Conservation (phyloP, 2,797 vertebrate species). For the Pitangus sulphuratus region DNA sequence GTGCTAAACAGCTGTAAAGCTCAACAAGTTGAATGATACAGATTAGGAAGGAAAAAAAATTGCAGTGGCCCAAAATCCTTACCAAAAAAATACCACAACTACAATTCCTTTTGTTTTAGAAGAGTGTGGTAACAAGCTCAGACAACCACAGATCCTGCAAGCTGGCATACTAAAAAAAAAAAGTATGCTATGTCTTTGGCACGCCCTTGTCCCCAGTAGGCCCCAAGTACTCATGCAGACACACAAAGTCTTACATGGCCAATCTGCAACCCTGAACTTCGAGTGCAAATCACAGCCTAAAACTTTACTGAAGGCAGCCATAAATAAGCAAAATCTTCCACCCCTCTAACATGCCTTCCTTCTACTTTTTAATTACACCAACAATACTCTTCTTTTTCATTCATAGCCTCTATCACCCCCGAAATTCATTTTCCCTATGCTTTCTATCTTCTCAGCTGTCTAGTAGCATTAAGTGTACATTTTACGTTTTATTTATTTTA, state of each 20-base stretch:
- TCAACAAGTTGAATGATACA: neutral
- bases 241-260: neutral
- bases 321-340: neutral
- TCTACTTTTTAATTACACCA: neutral
- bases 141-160: neutral
- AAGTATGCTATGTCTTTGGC: neutral
- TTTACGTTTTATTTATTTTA: neutral
- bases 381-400: neutral
- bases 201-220: neutral
- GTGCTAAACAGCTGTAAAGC: neutral
- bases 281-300: neutral
- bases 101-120: conserved; percentile 32
- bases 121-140: neutral
- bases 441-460: neutral
- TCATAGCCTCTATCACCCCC: neutral
- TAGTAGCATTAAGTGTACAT: neutral
- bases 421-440: neutral
- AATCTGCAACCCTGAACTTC: neutral
- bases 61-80: neutral
- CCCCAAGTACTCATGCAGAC: neutral
- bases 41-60: neutral
- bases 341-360: neutral
- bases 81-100: neutral
- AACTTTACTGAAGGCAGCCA: neutral
- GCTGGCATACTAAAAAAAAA: neutral